Base-by-base conservation (phyloP, 1,140 invertebrate species). In the Steinernema khuongi region DNA sequence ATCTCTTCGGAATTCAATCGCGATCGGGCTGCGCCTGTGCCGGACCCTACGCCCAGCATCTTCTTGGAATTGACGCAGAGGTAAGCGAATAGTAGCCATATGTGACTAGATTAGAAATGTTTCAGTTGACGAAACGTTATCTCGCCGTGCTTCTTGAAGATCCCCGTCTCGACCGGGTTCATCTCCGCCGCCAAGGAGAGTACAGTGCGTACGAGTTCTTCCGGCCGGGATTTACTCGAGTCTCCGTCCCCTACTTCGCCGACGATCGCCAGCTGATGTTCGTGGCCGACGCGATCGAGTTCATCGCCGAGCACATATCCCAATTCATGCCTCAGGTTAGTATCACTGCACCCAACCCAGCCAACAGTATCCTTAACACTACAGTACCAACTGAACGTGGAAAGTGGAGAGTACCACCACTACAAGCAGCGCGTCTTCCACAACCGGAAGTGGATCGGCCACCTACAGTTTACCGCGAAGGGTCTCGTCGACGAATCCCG, bases 1-100 rank as follows among this genome's bases (percentile, higher is more conserved):
- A 96, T 83, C 89, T 96, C 11, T 95, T 94, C 84, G 94, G 94
- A 0, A 92, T 96, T 43, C 93, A 95, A 86, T 91, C 91, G 0
- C 88, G 93, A 79, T 91, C 92, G 7, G 92, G 93, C 0, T 93
- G 91, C 87, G 91, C 91, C 0, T 93, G 91, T 87, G 91, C 91
- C 41, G 91, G 92, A 50, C 90, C 91, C 70, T 94, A 94, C 83
- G 91, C 91, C 7, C 90, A 93, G 86, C 90, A 92, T 86, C 86
- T 94, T 11, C 88, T 95, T 71, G 93, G 92, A 44, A 93, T 94
- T 70, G 90, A 91, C 83, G 89, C 90, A 72, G 87, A 90, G 72
- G 87, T 93, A 0, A 90, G 92, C 17, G 88, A 89, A 77, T 88
- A 92, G 92, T 86, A 92, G 94, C 82, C 88, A 90, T 60, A 85